A percentile compares a stretch with the other conserved stretches of the same genome.
phyloP scores from a whole-genome alignment of 2,888 invertebrate species.

The Perizoma flavofasciatum region DNA sequence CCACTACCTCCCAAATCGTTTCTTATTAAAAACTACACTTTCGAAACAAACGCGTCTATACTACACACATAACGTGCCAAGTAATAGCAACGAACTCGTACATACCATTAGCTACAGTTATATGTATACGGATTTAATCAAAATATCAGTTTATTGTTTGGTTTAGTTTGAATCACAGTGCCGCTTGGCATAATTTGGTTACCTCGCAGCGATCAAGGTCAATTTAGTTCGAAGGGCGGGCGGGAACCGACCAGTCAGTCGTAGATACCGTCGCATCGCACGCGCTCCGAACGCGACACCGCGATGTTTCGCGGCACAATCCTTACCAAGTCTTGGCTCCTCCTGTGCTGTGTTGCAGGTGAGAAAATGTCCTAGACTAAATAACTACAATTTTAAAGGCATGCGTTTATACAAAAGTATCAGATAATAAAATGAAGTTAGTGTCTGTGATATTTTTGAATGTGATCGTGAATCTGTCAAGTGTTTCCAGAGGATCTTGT shows the following conservation, averaged over 20 bases:
- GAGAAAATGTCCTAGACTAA: slow-evolving; percentile 17
- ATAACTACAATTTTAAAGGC: not conserved
- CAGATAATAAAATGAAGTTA: slow-evolving; percentile 1
- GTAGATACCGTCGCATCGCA: slow-evolving; percentile 27
- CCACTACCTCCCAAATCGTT: not conserved
- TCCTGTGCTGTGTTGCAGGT: slow-evolving; percentile 68
- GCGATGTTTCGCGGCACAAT: slow-evolving; percentile 15
- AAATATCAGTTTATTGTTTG: slow-evolving; percentile 1
- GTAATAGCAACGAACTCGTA: too few relatives aligned
- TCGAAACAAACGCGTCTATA: too few relatives aligned
- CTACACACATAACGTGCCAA: too few relatives aligned
- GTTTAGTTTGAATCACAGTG: slow-evolving; percentile 17
- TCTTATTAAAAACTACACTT: too few relatives aligned
- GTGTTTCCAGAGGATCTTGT: slow-evolving; percentile 2
- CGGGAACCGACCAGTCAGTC: slow-evolving; percentile 45
- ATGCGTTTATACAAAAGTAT: not conserved
- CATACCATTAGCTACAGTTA: not conserved
- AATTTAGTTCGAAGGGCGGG: slow-evolving; percentile 67
- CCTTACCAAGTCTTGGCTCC: slow-evolving; percentile 35
- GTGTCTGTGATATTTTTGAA: slow-evolving; percentile 19
- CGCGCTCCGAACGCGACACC: slow-evolving; percentile 21
- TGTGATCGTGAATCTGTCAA: slow-evolving; percentile 15
- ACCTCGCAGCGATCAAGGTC: slow-evolving; percentile 60
- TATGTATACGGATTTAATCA: not conserved
- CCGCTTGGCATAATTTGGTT: slow-evolving; percentile 47